phyloP scores from a whole-genome alignment of 2,797 vertebrate genomes.

The Lophius americanus region DNA sequence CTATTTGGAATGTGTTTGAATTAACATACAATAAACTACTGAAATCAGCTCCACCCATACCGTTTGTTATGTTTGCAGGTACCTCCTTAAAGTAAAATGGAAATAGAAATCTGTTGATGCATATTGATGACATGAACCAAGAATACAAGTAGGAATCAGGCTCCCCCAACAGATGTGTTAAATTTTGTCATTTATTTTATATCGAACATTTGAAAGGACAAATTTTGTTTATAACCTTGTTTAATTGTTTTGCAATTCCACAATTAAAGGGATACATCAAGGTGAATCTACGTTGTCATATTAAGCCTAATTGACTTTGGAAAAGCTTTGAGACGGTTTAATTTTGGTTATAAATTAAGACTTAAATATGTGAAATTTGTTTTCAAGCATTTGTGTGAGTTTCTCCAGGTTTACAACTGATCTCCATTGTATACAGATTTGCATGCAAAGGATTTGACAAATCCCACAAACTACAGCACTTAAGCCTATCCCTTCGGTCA shows the following conservation, averaged over 20 bases:
- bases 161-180: not conserved
- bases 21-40: constrained; percentile 99
- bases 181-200: not conserved
- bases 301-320: not conserved
- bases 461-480: not conserved
- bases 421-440: too few relatives aligned
- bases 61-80: constrained; percentile 77
- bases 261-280: not conserved
- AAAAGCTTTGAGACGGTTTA: not conserved
- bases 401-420: too few relatives aligned
- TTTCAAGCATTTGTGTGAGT: not conserved
- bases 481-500: not conserved
- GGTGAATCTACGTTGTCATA: not conserved
- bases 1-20: constrained; percentile 96
- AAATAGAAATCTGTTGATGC: not conserved
- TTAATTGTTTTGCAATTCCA: constrained; percentile 2
- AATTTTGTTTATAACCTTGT: not conserved
- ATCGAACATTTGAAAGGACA: not conserved
- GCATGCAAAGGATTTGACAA: not conserved
- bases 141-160: not conserved
- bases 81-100: not conserved
- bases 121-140: not conserved
- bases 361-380: not conserved
- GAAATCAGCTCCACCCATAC: constrained; percentile 91
- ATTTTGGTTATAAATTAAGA: not conserved